Evolutionary conservation across 2,888 invertebrate genomes (phyloP).

Genomic region (Lapara coniferarum): DNA sequence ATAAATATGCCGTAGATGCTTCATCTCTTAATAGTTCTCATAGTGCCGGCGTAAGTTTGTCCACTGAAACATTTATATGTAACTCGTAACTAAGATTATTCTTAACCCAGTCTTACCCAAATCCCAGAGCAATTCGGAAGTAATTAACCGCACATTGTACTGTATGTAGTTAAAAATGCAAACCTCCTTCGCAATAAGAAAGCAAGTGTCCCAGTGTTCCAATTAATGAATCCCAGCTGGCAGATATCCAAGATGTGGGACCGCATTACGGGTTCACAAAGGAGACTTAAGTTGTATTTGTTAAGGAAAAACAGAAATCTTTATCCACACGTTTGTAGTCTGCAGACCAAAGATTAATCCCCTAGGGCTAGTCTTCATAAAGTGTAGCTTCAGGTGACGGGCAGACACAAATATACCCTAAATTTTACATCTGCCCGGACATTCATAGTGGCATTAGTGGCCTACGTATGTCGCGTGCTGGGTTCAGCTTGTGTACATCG

Average conservation of each 20-base stretch:
- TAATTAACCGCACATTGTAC: conserved; percentile 35
- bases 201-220: conserved; percentile 31
- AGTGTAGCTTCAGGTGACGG: too few relatives aligned
- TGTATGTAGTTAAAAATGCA: conserved; percentile 26
- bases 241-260: conserved; percentile 29
- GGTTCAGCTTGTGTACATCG: too few relatives aligned
- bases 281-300: conserved; percentile 29
- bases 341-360: neutral
- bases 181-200: conserved; percentile 30
- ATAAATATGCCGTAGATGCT: too few relatives aligned
- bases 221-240: conserved; percentile 36
- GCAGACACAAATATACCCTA: too few relatives aligned
- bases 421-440: too few relatives aligned
- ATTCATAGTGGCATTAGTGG: too few relatives aligned
- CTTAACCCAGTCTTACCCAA: neutral
- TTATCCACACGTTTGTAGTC: neutral
- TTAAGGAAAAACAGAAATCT: neutral
- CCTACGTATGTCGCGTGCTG: too few relatives aligned
- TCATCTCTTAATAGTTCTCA: too few relatives aligned
- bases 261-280: conserved; percentile 27
- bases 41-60: too few relatives aligned
- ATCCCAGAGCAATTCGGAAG: neutral
- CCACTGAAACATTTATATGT: too few relatives aligned
- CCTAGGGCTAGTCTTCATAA: too few relatives aligned
- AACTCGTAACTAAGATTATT: too few relatives aligned